These are phyloP conservation scores for Chrysolina oricalcia DNA, from an alignment of 2,888 invertebrate species.

Conservation along the genomic window DNA sequence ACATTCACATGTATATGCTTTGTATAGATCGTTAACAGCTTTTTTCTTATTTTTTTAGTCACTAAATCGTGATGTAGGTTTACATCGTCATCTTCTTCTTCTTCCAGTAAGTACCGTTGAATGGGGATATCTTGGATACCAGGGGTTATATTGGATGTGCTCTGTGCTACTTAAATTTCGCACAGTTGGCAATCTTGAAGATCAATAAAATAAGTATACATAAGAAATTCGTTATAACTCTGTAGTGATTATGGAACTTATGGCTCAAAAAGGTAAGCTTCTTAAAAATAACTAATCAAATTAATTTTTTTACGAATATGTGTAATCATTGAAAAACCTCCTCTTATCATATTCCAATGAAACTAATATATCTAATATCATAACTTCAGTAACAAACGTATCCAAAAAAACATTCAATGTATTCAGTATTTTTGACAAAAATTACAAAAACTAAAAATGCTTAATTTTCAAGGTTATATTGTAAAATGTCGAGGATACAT, in stretches of 20 bases:
- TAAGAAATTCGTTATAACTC: slow-evolving; percentile 19
- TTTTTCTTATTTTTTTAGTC: no score
- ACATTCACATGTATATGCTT: no score
- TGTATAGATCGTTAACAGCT: no score
- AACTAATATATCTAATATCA: slow-evolving; percentile 1
- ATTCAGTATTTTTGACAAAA: slow-evolving; percentile 20
- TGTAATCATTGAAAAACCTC: slow-evolving; percentile 23
- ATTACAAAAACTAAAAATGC: slow-evolving; percentile 19
- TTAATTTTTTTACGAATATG: slow-evolving; percentile 21
- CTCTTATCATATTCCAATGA: slow-evolving; percentile 11
- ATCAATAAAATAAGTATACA: slow-evolving; percentile 18
- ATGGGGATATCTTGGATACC: slow-evolving; percentile 15
- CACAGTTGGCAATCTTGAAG: slow-evolving; percentile 13
- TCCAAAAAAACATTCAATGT: slow-evolving; percentile 16
- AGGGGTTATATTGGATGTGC: slow-evolving; percentile 23
- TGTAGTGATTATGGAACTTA: slow-evolving; percentile 21
- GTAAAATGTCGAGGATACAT: slow-evolving; percentile 24
- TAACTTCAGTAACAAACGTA: slow-evolving; percentile 7
- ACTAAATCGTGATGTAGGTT: no score
- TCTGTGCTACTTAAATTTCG: slow-evolving; percentile 7
- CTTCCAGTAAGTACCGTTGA: background rate
- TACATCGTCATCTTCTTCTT: no score
- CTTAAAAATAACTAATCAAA: slow-evolving; percentile 22
- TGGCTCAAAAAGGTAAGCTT: slow-evolving; percentile 9
- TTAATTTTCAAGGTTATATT: slow-evolving; percentile 25